Percentiles rank a stretch among this genome's conserved stretches.
Conservation (phyloP, 35 echinoderm and acorn worm genomes). For the Lytechinus variegatus region DNA sequence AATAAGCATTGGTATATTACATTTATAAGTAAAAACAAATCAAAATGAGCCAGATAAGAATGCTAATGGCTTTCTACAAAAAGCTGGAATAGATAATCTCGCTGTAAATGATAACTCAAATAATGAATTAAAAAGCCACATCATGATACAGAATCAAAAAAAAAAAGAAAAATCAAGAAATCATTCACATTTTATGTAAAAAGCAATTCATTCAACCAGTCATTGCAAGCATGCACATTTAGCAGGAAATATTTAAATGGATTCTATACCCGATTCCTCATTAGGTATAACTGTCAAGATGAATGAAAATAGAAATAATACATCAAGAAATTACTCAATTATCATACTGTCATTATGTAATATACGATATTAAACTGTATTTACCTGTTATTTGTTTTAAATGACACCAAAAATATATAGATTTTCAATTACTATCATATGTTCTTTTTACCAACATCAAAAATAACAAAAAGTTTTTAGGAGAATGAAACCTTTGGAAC, state of each 20-base stretch:
- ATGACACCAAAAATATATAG: too few relatives aligned
- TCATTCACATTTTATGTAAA: neutral
- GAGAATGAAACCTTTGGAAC: too few relatives aligned
- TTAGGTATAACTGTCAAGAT: neutral
- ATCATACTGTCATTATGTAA: neutral
- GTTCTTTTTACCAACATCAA: too few relatives aligned
- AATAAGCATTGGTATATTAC: neutral
- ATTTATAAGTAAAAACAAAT: neutral
- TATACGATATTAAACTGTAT: too few relatives aligned
- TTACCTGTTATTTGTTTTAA: too few relatives aligned
- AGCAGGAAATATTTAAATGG: neutral
- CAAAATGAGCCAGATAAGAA: neutral
- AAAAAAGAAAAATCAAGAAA: neutral
- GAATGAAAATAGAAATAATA: neutral
- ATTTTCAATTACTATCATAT: too few relatives aligned
- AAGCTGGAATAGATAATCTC: neutral
- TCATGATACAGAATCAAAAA: neutral
- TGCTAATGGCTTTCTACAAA: too few relatives aligned
- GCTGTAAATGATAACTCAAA: neutral
- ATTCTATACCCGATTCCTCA: neutral
- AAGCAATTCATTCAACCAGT: neutral
- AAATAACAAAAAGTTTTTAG: too few relatives aligned
- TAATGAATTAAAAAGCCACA: neutral
- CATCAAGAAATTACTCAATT: neutral
- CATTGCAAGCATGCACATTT: neutral